Percentiles rank a stretch among this genome's conserved stretches.
These are phyloP conservation scores for Deilephila elpenor DNA, from an alignment of 2,888 invertebrate genomes.

Conservation along the genomic window DNA sequence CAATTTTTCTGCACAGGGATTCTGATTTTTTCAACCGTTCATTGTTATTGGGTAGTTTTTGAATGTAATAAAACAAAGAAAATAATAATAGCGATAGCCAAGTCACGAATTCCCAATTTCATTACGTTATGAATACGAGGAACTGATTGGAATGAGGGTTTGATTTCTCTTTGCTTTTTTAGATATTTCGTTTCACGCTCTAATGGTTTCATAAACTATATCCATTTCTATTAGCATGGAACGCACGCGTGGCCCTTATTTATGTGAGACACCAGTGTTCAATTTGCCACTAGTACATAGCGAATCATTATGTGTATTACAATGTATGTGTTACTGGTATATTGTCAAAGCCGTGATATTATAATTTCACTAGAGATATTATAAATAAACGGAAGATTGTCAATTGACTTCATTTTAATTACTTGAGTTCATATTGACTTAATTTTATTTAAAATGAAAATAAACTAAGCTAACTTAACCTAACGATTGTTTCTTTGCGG, in stretches of 20 bases:
- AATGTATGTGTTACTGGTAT: too few species aligned
- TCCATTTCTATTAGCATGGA: not conserved
- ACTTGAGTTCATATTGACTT: too few species aligned
- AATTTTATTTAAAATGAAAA: too few species aligned
- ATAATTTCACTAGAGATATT: too few species aligned
- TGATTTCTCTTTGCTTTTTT: not conserved
- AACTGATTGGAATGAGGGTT: not conserved
- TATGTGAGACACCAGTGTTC: not conserved
- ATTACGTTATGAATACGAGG: constrained; percentile 1
- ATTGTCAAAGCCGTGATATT: too few species aligned
- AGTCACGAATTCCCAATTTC: not conserved
- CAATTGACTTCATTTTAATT: too few species aligned
- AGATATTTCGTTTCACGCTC: constrained; percentile 2
- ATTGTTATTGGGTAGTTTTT: constrained; percentile 33
- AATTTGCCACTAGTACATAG: not conserved
- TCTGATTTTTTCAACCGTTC: constrained; percentile 34
- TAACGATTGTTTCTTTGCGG: too few species aligned
- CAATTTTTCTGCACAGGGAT: constrained; percentile 41
- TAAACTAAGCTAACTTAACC: too few species aligned
- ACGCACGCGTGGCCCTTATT: not conserved
- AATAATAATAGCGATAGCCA: not conserved
- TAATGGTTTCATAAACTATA: not conserved
- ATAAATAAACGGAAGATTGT: too few species aligned
- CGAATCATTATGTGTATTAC: not conserved
- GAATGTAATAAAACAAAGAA: not conserved